phyloP scores from a whole-genome alignment of 2,888 invertebrate genomes.

The Polyploca ridens region DNA sequence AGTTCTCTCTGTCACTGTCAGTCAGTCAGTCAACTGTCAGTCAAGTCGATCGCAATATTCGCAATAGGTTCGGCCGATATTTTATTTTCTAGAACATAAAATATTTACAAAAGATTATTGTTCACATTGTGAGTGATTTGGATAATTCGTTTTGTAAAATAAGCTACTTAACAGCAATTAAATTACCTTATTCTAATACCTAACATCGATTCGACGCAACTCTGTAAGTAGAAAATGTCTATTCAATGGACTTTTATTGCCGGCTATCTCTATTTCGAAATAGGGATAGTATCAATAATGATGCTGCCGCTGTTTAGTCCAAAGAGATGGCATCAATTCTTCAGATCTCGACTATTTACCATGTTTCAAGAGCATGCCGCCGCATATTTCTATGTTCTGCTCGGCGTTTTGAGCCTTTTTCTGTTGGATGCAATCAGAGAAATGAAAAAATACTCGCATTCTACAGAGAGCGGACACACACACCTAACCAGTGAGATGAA shows the following conservation, averaged over 20 bases:
- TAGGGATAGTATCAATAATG: conserved; percentile 86
- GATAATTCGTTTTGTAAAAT: neutral
- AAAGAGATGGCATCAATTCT: conserved; percentile 89
- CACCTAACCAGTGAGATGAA: conserved; percentile 87
- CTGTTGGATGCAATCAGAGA: conserved; percentile 89
- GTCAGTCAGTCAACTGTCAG: no score
- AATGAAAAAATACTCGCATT: conserved; percentile 87
- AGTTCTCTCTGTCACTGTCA: no score
- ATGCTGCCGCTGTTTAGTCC: conserved; percentile 89
- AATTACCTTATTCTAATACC: no score
- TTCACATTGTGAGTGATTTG: neutral
- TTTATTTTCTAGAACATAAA: no score
- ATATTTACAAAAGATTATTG: no score
- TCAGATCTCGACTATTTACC: conserved; percentile 88
- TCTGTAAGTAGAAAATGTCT: conserved; percentile 83
- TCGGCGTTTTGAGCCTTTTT: conserved; percentile 86
- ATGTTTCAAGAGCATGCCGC: conserved; percentile 86
- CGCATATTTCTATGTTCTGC: conserved; percentile 86
- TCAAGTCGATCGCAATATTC: no score
- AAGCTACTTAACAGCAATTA: no score
- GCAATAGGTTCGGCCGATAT: no score
- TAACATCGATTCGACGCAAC: no score
- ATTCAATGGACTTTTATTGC: conserved; percentile 92
- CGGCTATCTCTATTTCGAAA: conserved; percentile 88
- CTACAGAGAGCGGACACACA: conserved; percentile 60